A percentile compares a stretch with the other conserved stretches of the same genome.
phyloP scores from a whole-genome alignment of 2,888 invertebrate genomes.

The Anagyrus pseudococci region DNA sequence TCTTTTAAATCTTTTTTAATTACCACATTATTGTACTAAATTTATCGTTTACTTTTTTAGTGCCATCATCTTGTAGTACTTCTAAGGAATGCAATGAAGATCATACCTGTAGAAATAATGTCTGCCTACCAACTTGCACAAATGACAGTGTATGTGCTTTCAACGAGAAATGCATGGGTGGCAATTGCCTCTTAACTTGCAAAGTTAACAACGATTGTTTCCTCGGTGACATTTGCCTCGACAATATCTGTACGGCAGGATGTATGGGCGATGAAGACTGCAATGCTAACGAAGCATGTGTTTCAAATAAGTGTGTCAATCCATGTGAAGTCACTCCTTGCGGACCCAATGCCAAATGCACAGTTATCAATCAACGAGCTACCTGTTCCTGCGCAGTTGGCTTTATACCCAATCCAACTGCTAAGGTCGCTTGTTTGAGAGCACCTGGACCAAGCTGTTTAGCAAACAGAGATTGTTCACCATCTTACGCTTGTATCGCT shows the following conservation, averaged over 20 bases:
- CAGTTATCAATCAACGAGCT: constrained; percentile 81
- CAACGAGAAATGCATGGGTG: constrained; percentile 86
- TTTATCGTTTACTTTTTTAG: constrained; percentile 65
- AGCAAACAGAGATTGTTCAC: constrained; percentile 78
- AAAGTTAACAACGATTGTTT: constrained; percentile 92
- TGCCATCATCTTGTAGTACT: constrained; percentile 77
- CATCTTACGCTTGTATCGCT: constrained; percentile 76
- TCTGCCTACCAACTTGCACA: constrained; percentile 80
- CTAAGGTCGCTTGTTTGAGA: constrained; percentile 86
- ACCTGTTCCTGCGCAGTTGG: constrained; percentile 80
- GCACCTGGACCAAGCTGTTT: constrained; percentile 78
- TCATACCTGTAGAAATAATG: constrained; percentile 79
- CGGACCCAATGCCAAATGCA: constrained; percentile 84
- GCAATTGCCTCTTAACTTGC: constrained; percentile 86
- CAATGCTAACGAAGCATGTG: constrained; percentile 82
- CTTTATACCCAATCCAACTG: constrained; percentile 86
- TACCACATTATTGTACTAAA: constrained; percentile 4
- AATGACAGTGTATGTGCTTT: constrained; percentile 84
- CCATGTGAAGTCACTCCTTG: constrained; percentile 81
- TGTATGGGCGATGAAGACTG: constrained; percentile 89
- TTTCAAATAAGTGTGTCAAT: constrained; percentile 79
- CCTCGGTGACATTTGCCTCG: constrained; percentile 86
- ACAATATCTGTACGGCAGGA: constrained; percentile 85
- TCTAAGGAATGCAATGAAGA: constrained; percentile 76
- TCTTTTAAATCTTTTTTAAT: too few relatives aligned